These are phyloP conservation scores for Isichthys henryi DNA, from an alignment of 2,113 vertebrate species.

Conservation along the genomic window DNA sequence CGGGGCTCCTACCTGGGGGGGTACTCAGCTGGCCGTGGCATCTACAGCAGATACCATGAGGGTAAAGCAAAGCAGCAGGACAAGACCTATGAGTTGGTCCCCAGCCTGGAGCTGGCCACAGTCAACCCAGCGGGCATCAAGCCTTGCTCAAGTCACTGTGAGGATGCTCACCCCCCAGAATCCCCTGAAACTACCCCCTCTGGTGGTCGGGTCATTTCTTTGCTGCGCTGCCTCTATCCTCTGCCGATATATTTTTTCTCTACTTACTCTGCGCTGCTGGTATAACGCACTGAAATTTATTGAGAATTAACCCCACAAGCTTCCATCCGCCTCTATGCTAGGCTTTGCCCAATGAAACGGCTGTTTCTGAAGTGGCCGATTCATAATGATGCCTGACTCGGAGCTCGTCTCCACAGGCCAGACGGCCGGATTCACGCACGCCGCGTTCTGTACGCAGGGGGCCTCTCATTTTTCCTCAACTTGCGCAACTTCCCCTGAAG, in stretches of 20 bases:
- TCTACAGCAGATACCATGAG: constrained; percentile 99
- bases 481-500: constrained; percentile 38
- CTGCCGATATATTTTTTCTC: background rate
- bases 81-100: constrained; percentile 89
- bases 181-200: background rate
- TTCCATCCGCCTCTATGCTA: background rate
- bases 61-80: constrained; percentile 92
- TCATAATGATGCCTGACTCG: background rate
- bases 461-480: constrained; percentile 31
- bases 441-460: background rate
- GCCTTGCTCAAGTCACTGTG: constrained; percentile 91
- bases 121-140: constrained; percentile 91
- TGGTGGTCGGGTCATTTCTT: background rate
- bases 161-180: constrained; percentile 23
- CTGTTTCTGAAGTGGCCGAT: background rate
- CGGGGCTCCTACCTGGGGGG: constrained; percentile 96
- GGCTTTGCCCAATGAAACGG: background rate
- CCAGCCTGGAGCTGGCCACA: constrained; percentile 83
- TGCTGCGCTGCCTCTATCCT: background rate
- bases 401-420: background rate
- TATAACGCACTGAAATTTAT: background rate
- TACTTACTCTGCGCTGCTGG: background rate
- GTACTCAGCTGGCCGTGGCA: constrained; percentile 96
- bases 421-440: too few species aligned
- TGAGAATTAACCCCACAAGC: background rate